Evolutionary conservation across 2,888 invertebrate species (phyloP).

Genomic region (Resseliella maxima): DNA sequence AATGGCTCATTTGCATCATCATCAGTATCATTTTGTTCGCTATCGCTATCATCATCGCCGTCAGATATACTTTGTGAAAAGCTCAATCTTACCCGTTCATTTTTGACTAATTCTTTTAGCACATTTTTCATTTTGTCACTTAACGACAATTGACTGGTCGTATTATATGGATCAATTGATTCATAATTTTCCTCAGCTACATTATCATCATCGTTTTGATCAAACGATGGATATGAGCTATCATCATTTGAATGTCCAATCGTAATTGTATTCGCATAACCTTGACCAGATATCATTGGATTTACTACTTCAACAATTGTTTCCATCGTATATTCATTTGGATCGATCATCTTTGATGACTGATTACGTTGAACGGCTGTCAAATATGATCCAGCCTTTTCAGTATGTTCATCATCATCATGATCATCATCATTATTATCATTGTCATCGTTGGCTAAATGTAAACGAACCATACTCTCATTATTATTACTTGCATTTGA

Average conservation of each 20-base stretch:
- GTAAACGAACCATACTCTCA: slow-evolving; percentile 37
- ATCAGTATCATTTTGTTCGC: slow-evolving; percentile 58
- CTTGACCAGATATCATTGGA: slow-evolving; percentile 67
- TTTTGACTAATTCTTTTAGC: slow-evolving; percentile 66
- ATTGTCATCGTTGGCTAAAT: slow-evolving; percentile 16
- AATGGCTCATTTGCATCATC: slow-evolving; percentile 56
- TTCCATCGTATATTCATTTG: slow-evolving; percentile 59
- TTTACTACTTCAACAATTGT: slow-evolving; percentile 68
- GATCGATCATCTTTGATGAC: not conserved
- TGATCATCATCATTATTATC: slow-evolving; percentile 57
- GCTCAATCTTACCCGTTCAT: slow-evolving; percentile 68
- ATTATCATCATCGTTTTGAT: slow-evolving; percentile 60
- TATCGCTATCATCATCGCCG: slow-evolving; percentile 57
- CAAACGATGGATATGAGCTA: slow-evolving; percentile 63
- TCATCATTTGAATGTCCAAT: slow-evolving; percentile 63
- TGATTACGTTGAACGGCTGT: not conserved
- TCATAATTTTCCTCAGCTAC: slow-evolving; percentile 58
- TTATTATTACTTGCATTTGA: slow-evolving; percentile 66
- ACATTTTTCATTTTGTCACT: slow-evolving; percentile 69
- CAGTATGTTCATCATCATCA: not conserved
- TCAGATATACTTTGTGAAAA: slow-evolving; percentile 67
- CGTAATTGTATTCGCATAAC: slow-evolving; percentile 65
- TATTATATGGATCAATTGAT: slow-evolving; percentile 60
- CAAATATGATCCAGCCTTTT: not conserved
- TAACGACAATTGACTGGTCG: slow-evolving; percentile 64